Evolutionary conservation across 2,113 vertebrate species (phyloP), one percentile per base, ranked within the genome.

Genomic region (Charadrius vociferus): DNA sequence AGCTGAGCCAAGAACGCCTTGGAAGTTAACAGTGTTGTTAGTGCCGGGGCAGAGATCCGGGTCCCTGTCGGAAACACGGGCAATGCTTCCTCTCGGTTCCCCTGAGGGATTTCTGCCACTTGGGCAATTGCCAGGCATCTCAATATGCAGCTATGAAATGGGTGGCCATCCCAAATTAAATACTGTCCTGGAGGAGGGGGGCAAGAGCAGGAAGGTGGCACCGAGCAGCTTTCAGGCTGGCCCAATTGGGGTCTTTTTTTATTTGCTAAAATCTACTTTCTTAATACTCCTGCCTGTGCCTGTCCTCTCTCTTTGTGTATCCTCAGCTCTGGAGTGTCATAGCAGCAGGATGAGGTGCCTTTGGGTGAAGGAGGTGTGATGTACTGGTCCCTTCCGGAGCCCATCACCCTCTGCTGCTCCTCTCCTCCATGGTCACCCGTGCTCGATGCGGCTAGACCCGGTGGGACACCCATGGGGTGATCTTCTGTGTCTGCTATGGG

Each of bases 11-110:
- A 85, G 81, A 82, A 36, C 73, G 73, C 66, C 49, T 27, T 59
- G 91, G 65, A 89, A 75, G 65, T 75, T 37, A 30, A 52, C 8
- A 45, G 56, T 4, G 3, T 8, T 77, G 50, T 71, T 24, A 27
- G 34, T 47, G 53, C 56, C 1, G 53, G 49, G 58, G 18, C 71
- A 78, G 79, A 77, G 67, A 45, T 66, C 71, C 0, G 32, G 53
- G 39, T 27, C 75, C 0, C 0, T 53, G 81, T 74, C 0, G 0
- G 72, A 78, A 94, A 61, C 74, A 36, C 0, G 0, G 72, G 73
- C 55, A 58, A 27, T 82, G 58, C 53, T 93, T 75, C 62, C 45
- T 23, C 17, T 86, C 61, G 50, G 47, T 36, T 72, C 45, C 66
- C 39, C 65, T 15, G 41, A 47, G 63, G 20, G 63, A 62, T 67